phyloP scores from a whole-genome alignment of 1,140 invertebrate genomes.

The Penaeus vannamei region DNA sequence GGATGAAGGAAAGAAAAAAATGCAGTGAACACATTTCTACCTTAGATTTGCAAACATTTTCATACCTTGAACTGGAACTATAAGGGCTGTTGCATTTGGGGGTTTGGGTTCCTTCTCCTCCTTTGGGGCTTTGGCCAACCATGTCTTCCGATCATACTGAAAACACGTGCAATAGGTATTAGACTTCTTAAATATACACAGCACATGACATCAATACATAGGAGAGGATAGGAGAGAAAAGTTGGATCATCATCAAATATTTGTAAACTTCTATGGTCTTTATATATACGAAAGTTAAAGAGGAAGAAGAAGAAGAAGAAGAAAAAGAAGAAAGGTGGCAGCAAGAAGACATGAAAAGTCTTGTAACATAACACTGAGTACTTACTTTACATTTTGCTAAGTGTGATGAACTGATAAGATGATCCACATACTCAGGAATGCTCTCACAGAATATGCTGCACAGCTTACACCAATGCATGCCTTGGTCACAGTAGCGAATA shows the following conservation, averaged over 20 bases:
- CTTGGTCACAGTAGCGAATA: conserved; percentile 52
- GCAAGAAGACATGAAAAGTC: too few relatives aligned
- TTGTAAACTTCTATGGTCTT: too few relatives aligned
- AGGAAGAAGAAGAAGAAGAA: neutral
- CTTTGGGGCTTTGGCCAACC: conserved; percentile 49
- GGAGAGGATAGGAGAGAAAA: too few relatives aligned
- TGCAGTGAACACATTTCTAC: too few relatives aligned
- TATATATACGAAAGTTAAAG: neutral
- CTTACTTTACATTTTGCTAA: conserved; percentile 64
- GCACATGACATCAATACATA: neutral
- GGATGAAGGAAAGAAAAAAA: too few relatives aligned
- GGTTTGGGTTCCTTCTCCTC: conserved; percentile 55
- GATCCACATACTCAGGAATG: conserved; percentile 42
- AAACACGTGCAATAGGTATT: neutral
- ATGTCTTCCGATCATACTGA: conserved; percentile 55
- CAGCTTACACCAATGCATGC: conserved; percentile 66
- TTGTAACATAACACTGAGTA: neutral
- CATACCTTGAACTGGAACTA: conserved; percentile 58
- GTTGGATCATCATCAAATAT: too few relatives aligned
- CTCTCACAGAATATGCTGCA: conserved; percentile 57
- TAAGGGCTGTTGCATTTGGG: conserved; percentile 41
- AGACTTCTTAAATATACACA: neutral
- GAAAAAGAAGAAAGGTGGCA: neutral
- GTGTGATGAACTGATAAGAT: conserved; percentile 46
- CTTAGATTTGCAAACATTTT: neutral